A percentile compares a stretch with the other conserved stretches of the same genome.
phyloP scores from a whole-genome alignment of 2,888 invertebrate genomes.

The Platycheirus rosarum region DNA sequence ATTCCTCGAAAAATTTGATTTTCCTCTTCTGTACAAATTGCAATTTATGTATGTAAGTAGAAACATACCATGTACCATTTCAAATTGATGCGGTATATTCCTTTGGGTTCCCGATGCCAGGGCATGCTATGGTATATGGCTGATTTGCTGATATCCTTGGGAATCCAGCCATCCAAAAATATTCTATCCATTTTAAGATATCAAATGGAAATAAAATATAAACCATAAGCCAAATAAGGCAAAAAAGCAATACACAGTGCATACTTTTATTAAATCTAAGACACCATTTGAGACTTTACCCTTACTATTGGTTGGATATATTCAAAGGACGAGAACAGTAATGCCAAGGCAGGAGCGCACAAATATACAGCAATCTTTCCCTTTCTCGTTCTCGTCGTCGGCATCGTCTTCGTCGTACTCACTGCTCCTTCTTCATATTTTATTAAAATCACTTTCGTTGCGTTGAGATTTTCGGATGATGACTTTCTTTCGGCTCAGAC shows the following conservation, averaged over 20 bases:
- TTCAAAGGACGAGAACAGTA: conserved; percentile 50
- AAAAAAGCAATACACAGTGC: conserved; percentile 50
- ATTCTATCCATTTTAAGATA: conserved; percentile 66
- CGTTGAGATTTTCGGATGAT: conserved; percentile 80
- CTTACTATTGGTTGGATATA: conserved; percentile 36
- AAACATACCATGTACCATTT: conserved; percentile 29
- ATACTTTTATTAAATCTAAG: conserved; percentile 74
- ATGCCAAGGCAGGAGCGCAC: conserved; percentile 24
- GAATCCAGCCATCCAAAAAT: conserved; percentile 59
- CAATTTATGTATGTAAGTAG: conserved; percentile 8
- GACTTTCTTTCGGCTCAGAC: conserved; percentile 58
- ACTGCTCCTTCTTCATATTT: conserved; percentile 79
- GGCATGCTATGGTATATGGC: conserved; percentile 22
- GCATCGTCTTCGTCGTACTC: neutral
- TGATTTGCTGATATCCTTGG: conserved; percentile 57
- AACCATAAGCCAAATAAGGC: conserved; percentile 27
- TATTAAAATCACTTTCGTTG: conserved; percentile 83
- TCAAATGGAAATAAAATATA: conserved; percentile 68
- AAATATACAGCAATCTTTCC: conserved; percentile 43
- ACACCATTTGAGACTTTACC: conserved; percentile 72
- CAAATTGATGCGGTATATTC: conserved; percentile 44
- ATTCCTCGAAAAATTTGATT: conserved; percentile 52
- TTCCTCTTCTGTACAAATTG: conserved; percentile 27
- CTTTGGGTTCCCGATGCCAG: conserved; percentile 42
- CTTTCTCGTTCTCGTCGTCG: conserved; percentile 21